phyloP scores from a whole-genome alignment of 2,113 vertebrate species.

The Planiliza haematocheilus region DNA sequence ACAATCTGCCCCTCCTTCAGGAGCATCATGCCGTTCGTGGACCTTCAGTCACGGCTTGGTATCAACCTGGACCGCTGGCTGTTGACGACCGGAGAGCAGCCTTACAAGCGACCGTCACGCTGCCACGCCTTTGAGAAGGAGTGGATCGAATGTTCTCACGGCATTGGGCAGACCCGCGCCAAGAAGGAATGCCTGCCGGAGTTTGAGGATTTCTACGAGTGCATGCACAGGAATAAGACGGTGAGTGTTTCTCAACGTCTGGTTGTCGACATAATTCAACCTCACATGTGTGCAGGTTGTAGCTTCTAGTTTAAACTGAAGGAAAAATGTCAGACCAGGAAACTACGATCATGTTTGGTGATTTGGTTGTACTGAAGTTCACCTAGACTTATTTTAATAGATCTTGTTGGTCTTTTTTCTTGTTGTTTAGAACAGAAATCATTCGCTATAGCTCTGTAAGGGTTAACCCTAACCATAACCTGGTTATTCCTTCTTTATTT shows the following conservation, averaged over 20 bases:
- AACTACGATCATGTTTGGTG: too few relatives aligned
- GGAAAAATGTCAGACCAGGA: too few relatives aligned
- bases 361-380: too few relatives aligned
- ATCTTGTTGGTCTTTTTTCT: too few relatives aligned
- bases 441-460: too few relatives aligned
- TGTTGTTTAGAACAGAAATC: too few relatives aligned
- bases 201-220: conserved; percentile 92
- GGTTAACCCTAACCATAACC: too few relatives aligned
- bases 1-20: not conserved
- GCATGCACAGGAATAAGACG: conserved; percentile 87
- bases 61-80: conserved; percentile 87
- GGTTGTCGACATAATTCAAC: too few relatives aligned
- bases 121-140: conserved; percentile 97
- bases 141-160: conserved; percentile 91
- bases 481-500: too few relatives aligned
- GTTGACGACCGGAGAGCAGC: conserved; percentile 88
- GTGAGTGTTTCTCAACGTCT: conserved; percentile 62
- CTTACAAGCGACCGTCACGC: conserved; percentile 58
- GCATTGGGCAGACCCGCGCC: conserved; percentile 89
- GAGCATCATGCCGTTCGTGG: conserved; percentile 90
- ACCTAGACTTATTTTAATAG: too few relatives aligned
- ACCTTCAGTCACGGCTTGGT: conserved; percentile 86
- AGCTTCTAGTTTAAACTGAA: not conserved
- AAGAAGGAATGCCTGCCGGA: conserved; percentile 89
- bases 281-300: too few relatives aligned